Base-by-base conservation (phyloP, 23 tunicate genomes). In the Trididemnum nubilum region DNA sequence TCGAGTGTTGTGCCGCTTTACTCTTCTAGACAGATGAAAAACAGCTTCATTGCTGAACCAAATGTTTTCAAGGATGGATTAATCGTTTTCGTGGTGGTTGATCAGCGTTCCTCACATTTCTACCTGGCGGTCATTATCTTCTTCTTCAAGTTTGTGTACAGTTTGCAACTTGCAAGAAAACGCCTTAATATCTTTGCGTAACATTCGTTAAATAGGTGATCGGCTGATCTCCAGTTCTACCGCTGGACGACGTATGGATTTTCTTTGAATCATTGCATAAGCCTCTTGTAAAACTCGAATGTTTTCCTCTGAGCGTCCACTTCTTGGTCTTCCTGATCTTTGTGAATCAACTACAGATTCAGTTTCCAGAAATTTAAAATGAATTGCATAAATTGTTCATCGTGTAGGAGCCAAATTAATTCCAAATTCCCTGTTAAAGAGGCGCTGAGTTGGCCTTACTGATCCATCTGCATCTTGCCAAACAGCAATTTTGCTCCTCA, bases 111-210 rank as follows among this genome's bases (percentile, higher is more conserved):
- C 76, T 26, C 76, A 33, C 51, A 71, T 71, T 71, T 71, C 50
- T 71, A 71, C 76, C 76, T 24, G 28, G 24, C 76, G 76, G 49
- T 71, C 76, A 71, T 71, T 35, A 31, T 71, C 76, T 71, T 71
- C 76, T 71, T 71, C 51, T 71, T 71, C 76, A 71, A 71, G 49
- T 71, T 71, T 71, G 76, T 71, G 76, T 71, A 71, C 76, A 71
- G 76, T 31, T 71, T 71, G 76, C 51, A 71, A 31, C 51, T 71
- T 71, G 76, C 31, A 71, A 51, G 76, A 51, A 71, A 71, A 71
- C 76, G 76, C n/a, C n/a, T n/a, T n/a, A n/a, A n/a, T n/a, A n/a
- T n/a, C n/a, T n/a, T n/a, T n/a, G n/a, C n/a, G n/a, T n/a, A n/a
- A n/a, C n/a, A n/a, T n/a, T n/a, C n/a, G n/a, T n/a, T n/a, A n/a